A percentile compares a stretch with the other conserved stretches of the same genome.
Conservation (phyloP, 2,113 vertebrate genomes). For the Tympanuchus pallidicinctus region DNA sequence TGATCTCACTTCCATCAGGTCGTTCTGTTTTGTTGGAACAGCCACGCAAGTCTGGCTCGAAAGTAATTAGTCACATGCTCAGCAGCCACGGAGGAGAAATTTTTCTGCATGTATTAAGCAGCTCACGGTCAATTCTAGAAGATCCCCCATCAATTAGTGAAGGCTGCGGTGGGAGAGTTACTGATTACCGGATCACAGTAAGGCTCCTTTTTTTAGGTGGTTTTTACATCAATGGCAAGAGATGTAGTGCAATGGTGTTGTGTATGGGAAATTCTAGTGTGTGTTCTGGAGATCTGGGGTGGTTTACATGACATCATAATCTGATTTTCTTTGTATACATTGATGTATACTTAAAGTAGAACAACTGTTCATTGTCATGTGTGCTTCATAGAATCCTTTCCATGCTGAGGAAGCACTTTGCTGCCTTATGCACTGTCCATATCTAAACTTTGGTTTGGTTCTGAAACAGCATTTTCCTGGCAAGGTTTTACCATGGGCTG, state of each 20-base stretch:
- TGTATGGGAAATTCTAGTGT: neutral
- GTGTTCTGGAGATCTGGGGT: neutral
- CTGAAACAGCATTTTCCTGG: neutral
- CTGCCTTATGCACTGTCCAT: neutral
- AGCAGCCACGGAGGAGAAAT: conserved; percentile 98
- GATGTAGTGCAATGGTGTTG: neutral
- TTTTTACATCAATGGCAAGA: neutral
- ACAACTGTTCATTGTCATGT: neutral
- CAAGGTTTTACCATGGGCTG: neutral
- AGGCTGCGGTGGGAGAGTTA: conserved; percentile 96
- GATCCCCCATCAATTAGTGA: conserved; percentile 98
- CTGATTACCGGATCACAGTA: conserved; percentile 98
- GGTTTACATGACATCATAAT: neutral
- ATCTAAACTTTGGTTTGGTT: neutral
- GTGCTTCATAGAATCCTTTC: neutral
- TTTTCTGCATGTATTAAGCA: conserved; percentile 95
- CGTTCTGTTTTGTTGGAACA: conserved; percentile 96
- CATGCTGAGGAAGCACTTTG: neutral
- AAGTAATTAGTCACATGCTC: conserved; percentile 99
- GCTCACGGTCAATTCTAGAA: conserved; percentile 94
- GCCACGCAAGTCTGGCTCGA: conserved; percentile 97
- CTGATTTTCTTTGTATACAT: neutral
- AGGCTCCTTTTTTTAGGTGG: conserved; percentile 11
- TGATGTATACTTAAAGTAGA: neutral
- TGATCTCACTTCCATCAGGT: conserved; percentile 78